A percentile compares a stretch with the other conserved stretches of the same genome.
Evolutionary conservation across 2,113 vertebrate genomes (phyloP).

Genomic region (Cyprinodon tularosa): DNA sequence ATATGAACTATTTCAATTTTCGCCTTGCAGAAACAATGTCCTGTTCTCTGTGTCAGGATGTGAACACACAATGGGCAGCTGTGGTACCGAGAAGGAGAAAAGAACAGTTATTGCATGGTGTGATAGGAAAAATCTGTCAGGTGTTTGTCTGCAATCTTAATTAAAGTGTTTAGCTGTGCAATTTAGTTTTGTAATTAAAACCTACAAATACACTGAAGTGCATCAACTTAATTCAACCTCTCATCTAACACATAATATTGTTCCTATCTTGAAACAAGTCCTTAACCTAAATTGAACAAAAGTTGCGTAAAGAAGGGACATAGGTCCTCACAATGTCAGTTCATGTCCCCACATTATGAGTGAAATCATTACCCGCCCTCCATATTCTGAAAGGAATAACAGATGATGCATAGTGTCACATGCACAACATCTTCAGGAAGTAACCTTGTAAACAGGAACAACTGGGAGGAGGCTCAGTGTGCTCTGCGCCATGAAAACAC

Average conservation of each 20-base stretch:
- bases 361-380: neutral
- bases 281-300: too few relatives aligned
- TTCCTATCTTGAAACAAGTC: neutral
- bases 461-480: conserved; percentile 43
- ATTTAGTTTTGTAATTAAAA: neutral
- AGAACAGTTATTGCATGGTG: neutral
- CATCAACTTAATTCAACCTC: neutral
- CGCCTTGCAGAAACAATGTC: conserved; percentile 6
- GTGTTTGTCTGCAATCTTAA: neutral
- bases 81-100: neutral
- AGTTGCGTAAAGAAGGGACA: neutral
- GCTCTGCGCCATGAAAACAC: conserved; percentile 31
- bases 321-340: neutral
- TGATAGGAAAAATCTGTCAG: too few relatives aligned
- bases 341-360: neutral
- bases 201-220: neutral
- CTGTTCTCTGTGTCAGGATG: conserved; percentile 9
- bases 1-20: neutral
- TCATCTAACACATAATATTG: neutral
- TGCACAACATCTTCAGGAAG: conserved; percentile 67
- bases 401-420: conserved; percentile 65
- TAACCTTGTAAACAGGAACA: conserved; percentile 77
- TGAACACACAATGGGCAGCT: conserved; percentile 14
- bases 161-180: too few relatives aligned
- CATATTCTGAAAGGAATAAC: conserved; percentile 61